Evolutionary conservation across 2,113 vertebrate species (phyloP).

Genomic region (Neolamprologus caudopunctatus): DNA sequence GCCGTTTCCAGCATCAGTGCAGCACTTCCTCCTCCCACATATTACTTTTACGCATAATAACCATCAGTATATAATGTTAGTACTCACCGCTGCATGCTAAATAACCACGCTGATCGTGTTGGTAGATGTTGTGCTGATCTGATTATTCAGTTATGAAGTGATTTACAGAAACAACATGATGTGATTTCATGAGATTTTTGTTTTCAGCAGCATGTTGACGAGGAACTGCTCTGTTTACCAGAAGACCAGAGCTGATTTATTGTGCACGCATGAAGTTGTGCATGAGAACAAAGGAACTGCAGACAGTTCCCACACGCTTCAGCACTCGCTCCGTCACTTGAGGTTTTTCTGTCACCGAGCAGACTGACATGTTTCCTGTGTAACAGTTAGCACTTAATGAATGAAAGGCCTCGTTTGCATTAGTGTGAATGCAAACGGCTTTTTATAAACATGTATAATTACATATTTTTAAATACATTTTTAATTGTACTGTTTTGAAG

Average conservation of each 20-base stretch:
- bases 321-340: not conserved
- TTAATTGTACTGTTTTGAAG: not conserved
- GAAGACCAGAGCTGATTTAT: not conserved
- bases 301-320: not conserved
- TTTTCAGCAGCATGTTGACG: not conserved
- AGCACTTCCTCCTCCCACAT: not conserved
- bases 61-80: not conserved
- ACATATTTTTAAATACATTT: not conserved
- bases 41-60: not conserved
- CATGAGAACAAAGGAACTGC: not conserved
- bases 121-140: not conserved
- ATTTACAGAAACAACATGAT: not conserved
- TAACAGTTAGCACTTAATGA: not conserved
- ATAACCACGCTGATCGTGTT: not conserved
- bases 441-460: not conserved
- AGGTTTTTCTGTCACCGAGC: not conserved
- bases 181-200: not conserved
- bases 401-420: not conserved
- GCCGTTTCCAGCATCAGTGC: not conserved
- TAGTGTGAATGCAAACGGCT: not conserved
- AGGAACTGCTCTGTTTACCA: not conserved
- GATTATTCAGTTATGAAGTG: not conserved
- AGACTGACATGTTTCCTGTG: slow-evolving; percentile 2
- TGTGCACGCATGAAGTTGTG: not conserved
- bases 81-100: accelerated